phyloP scores from a whole-genome alignment of 2,113 vertebrate species.

The Actenoides hombroni region DNA sequence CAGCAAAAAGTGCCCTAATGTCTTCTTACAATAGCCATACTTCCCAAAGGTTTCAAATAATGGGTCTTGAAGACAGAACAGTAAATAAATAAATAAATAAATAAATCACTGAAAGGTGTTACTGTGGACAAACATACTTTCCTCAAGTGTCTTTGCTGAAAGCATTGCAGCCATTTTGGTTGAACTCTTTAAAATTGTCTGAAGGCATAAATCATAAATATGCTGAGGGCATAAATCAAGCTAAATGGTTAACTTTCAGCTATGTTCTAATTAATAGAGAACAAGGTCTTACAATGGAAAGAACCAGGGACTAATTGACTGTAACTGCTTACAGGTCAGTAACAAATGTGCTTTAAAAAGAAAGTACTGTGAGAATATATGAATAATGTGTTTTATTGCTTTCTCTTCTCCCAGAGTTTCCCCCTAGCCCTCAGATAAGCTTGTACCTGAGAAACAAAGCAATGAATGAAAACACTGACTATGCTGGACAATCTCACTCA shows the following conservation, averaged over 20 bases:
- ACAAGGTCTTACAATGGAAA: slow-evolving; percentile 8
- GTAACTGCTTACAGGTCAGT: background rate
- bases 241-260: background rate
- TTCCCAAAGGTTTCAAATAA: background rate
- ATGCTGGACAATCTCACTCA: background rate
- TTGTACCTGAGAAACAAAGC: background rate
- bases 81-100: too few relatives aligned
- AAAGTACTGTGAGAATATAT: background rate
- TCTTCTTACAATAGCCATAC: background rate
- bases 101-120: background rate
- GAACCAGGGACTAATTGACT: background rate
- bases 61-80: background rate
- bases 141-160: background rate
- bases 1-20: background rate
- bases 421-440: background rate
- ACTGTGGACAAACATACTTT: background rate
- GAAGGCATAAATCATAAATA: background rate
- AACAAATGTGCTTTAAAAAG: slow-evolving; percentile 10
- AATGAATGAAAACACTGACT: background rate
- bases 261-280: slow-evolving; percentile 12
- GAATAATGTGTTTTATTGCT: background rate
- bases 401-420: background rate
- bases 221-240: background rate
- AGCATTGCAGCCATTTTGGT: background rate
- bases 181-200: background rate